Evolutionary conservation across 2,797 vertebrate genomes (phyloP), one percentile per base, ranked within the genome.

Genomic region (Leptatherina wallacei): DNA sequence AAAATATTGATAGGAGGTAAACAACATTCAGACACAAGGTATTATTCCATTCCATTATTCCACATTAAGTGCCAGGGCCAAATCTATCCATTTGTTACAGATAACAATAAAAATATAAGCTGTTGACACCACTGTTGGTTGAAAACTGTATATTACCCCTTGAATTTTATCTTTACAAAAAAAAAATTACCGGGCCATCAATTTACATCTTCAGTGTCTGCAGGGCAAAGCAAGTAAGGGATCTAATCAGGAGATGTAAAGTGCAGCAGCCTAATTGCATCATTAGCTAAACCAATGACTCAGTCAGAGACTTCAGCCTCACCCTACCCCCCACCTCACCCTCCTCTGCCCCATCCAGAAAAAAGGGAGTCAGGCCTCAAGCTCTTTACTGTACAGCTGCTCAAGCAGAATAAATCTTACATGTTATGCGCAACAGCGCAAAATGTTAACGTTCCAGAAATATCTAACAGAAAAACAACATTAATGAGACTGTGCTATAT

Each of bases 221-320:
- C 64, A 61, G 80, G 79, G 83, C 85, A 71, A 49, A 35, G 51
- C 55, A 24, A 81, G 80, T 47, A 61, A 71, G 72, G 82, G 87
- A 86, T 89, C 78, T 89, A 90, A 93, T 93, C 91, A 92, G 83
- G 82, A 82, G 85, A 92, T 87, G 87, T 83, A 90, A 90, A 90
- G 86, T 87, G 85, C 87, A 91, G 81, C 82, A 75, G 69, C 88
- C 87, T 94, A 93, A 94, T 93, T 94, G 90, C 89, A 94, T 93
- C 90, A 92, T 94, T 93, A 93, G 90, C 91, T 88, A 91, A 92
- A 91, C 86, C 90, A 92, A 89, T 94, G 93, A 93, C 83, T 94
- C 92, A 93, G 91, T 91, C 78, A 82, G 78, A 78, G 89, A 89
- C 86, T 88, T 87, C 85, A 83, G 77, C 66, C 80, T 66, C 83